These are phyloP conservation scores for Drosophila siamana DNA, from an alignment of 2,888 invertebrate genomes.

Conservation along the genomic window DNA sequence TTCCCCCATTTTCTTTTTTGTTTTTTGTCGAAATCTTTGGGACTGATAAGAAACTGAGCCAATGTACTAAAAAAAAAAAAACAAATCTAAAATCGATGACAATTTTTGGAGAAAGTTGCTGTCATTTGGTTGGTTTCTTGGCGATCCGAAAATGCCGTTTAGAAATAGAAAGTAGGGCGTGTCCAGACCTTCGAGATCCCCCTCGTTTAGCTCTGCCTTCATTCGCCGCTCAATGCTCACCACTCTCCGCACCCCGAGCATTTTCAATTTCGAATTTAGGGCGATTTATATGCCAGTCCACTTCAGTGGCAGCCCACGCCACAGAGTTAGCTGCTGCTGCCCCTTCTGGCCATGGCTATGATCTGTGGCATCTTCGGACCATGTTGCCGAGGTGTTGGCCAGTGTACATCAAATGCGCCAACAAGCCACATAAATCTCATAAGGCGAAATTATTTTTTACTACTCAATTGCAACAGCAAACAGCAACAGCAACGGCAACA, in stretches of 20 bases:
- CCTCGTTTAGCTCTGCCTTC: background rate
- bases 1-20: background rate
- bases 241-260: constrained; percentile 1
- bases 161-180: constrained; percentile 78
- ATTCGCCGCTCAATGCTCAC: background rate
- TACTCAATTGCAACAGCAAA: constrained; percentile 77
- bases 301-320: constrained; percentile 55
- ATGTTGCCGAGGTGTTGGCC: constrained; percentile 61
- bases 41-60: constrained; percentile 62
- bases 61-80: constrained; percentile 31
- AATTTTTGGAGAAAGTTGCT: constrained; percentile 74
- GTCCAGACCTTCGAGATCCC: constrained; percentile 35
- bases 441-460: constrained; percentile 79
- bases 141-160: constrained; percentile 49
- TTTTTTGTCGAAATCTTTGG: background rate
- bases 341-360: background rate
- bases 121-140: constrained; percentile 7
- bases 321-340: background rate
- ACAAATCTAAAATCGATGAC: constrained; percentile 61
- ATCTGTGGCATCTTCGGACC: constrained; percentile 48
- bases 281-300: constrained; percentile 60
- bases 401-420: constrained; percentile 82
- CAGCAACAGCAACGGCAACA: background rate
- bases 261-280: constrained; percentile 40
- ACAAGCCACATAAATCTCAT: constrained; percentile 83